Conservation (phyloP, 2,888 invertebrate genomes). For the Tipula confusa region DNA sequence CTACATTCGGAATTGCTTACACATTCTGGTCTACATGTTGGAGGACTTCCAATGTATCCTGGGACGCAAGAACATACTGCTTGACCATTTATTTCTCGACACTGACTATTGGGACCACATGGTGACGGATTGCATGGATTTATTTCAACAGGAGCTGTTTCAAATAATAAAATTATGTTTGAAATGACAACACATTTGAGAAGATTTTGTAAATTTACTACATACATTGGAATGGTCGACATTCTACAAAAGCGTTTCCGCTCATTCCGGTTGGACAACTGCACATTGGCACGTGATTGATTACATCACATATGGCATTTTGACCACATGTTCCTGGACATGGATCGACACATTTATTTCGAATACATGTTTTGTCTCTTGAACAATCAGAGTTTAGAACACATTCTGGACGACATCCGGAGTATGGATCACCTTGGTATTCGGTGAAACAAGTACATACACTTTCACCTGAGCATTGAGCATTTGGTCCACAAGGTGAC, state of each 20-base stretch:
- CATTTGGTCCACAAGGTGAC: conserved; percentile 69
- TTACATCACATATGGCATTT: conserved; percentile 74
- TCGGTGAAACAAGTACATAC: conserved; percentile 67
- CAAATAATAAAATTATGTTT: background rate
- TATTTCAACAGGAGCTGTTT: conserved; percentile 49
- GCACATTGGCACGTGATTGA: conserved; percentile 74
- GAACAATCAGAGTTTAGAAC: conserved; percentile 69
- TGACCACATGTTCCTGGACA: conserved; percentile 68
- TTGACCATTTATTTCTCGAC: conserved; percentile 60
- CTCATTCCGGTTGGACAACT: conserved; percentile 69
- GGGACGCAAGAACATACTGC: conserved; percentile 62
- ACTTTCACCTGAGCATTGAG: conserved; percentile 55
- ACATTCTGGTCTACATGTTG: conserved; percentile 69
- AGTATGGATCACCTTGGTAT: conserved; percentile 69
- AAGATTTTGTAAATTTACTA: conserved; percentile 36
- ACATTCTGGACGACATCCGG: conserved; percentile 74
- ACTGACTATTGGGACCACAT: conserved; percentile 67
- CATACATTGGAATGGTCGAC: conserved; percentile 59
- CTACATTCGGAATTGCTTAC: conserved; percentile 66
- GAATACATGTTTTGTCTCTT: conserved; percentile 63
- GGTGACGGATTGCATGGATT: conserved; percentile 67
- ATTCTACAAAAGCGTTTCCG: conserved; percentile 74
- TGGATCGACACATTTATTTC: conserved; percentile 69
- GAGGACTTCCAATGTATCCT: conserved; percentile 64
- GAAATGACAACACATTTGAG: background rate